Conservation (phyloP, 2,113 vertebrate genomes). For the Brachirus orientalis region DNA sequence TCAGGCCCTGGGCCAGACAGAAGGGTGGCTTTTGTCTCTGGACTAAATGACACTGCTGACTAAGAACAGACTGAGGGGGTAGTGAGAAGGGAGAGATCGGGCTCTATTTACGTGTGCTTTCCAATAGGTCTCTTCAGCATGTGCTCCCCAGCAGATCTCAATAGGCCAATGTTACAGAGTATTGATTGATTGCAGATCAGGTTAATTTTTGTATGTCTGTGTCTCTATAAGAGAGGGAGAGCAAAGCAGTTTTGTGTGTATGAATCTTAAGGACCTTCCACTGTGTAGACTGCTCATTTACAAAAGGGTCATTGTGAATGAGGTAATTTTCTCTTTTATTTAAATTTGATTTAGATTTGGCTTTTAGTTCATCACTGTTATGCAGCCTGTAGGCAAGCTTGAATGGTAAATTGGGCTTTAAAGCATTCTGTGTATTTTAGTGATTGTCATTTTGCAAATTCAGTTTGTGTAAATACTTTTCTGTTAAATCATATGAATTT, state of each 20-base stretch:
- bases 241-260: constrained; percentile 25
- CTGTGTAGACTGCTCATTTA: constrained; percentile 41
- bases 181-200: constrained; percentile 34
- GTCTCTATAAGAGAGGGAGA: too few species aligned
- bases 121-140: constrained; percentile 65
- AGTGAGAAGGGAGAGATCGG: constrained; percentile 61
- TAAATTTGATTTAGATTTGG: too few species aligned
- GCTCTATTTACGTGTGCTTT: constrained; percentile 65
- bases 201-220: too few species aligned
- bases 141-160: constrained; percentile 56
- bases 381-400: too few species aligned
- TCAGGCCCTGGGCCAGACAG: constrained; percentile 79
- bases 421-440: neutral
- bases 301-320: constrained; percentile 18
- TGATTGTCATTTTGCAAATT: neutral
- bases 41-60: constrained; percentile 78
- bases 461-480: neutral
- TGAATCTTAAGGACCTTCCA: constrained; percentile 35
- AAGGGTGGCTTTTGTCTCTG: constrained; percentile 81
- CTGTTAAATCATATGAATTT: neutral
- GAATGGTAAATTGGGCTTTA: too few species aligned
- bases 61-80: constrained; percentile 56
- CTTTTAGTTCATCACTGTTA: too few species aligned
- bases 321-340: neutral
- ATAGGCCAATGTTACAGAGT: constrained; percentile 58